Percentiles rank a stretch among this genome's conserved stretches.
Conservation (phyloP, 2,113 vertebrate genomes). For the Tragelaphus buxtoni region DNA sequence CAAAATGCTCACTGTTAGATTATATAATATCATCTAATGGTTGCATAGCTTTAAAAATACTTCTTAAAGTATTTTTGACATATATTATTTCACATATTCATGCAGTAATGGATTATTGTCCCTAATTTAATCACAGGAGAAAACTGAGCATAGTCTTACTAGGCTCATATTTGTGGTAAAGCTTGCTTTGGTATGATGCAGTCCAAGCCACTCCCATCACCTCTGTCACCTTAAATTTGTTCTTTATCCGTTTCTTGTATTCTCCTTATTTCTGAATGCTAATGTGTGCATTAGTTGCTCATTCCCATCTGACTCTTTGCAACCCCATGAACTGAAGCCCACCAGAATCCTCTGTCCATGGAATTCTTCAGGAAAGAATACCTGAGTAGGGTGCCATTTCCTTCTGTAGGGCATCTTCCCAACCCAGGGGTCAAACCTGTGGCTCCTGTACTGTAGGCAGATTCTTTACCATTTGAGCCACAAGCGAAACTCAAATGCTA, state of each 20-base stretch:
- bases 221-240: not conserved
- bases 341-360: not conserved
- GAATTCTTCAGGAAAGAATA: not conserved
- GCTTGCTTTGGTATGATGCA: not conserved
- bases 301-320: not conserved
- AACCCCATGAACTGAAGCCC: not conserved
- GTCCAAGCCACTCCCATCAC: not conserved
- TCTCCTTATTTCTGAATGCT: not conserved
- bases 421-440: not conserved
- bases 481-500: not conserved
- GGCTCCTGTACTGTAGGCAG: not conserved
- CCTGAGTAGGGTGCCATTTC: not conserved
- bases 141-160: not conserved
- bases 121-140: not conserved
- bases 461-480: not conserved
- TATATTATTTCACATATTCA: not conserved
- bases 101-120: not conserved
- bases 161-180: not conserved
- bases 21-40: not conserved
- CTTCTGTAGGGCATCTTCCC: not conserved
- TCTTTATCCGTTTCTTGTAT: not conserved
- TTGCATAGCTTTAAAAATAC: not conserved
- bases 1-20: not conserved
- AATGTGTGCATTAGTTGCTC: accelerated
- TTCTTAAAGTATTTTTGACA: not conserved